Evolutionary conservation across 2,888 invertebrate species (phyloP).

Genomic region (Stictocephala bisonia): DNA sequence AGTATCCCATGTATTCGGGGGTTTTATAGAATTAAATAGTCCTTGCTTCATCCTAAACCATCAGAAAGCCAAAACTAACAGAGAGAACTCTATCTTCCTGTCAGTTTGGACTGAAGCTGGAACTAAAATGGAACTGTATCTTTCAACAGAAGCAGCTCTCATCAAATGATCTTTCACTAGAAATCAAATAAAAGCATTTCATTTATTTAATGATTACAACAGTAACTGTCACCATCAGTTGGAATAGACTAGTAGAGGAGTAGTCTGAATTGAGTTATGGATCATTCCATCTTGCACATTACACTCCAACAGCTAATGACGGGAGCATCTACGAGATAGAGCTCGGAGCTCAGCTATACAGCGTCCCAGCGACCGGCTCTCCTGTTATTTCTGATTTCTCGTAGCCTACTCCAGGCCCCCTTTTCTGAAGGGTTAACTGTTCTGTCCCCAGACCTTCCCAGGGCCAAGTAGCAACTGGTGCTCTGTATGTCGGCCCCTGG

Average conservation of each 20-base stretch:
- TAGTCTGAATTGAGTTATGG: constrained; percentile 90
- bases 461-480: constrained; percentile 63
- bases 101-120: no score
- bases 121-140: no score
- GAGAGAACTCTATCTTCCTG: no score
- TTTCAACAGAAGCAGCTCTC: no score
- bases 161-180: no score
- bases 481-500: constrained; percentile 75
- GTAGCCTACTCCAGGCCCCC: constrained; percentile 74
- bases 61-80: no score
- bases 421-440: constrained; percentile 75
- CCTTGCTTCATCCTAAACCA: no score
- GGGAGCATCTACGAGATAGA: constrained; percentile 73
- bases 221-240: no score
- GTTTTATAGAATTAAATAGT: no score
- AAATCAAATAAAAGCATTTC: no score
- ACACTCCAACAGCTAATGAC: constrained; percentile 79
- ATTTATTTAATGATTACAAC: no score
- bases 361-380: constrained; percentile 68
- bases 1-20: no score
- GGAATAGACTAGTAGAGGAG: constrained; percentile 78
- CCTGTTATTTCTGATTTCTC: constrained; percentile 76
- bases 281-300: constrained; percentile 75
- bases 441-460: constrained; percentile 88
- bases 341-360: constrained; percentile 62